Percentiles rank a stretch among this genome's conserved stretches.
These are phyloP conservation scores for Pseudococcus viburni DNA, from an alignment of 2,888 invertebrate genomes.

Conservation along the genomic window DNA sequence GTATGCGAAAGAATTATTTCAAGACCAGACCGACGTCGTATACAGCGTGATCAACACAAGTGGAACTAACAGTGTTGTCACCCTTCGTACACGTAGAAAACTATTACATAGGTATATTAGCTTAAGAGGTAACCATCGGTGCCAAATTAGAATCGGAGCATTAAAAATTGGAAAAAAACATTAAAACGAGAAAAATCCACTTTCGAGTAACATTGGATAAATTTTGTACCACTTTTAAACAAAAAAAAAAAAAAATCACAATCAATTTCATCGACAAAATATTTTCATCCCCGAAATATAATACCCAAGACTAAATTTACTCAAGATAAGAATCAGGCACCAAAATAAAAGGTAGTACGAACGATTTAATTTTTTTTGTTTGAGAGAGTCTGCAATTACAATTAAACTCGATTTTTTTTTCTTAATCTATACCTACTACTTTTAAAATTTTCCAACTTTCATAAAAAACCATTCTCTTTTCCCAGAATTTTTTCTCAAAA, in stretches of 20 bases:
- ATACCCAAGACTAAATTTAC: too few relatives aligned
- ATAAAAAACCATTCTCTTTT: too few relatives aligned
- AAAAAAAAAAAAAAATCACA: constrained; percentile 35
- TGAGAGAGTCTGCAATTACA: too few relatives aligned
- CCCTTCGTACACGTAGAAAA: constrained; percentile 3
- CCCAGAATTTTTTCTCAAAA: too few relatives aligned
- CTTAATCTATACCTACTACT: too few relatives aligned
- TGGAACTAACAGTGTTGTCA: constrained; percentile 36
- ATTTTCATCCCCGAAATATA: neutral
- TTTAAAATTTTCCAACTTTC: too few relatives aligned
- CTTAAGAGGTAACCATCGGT: constrained; percentile 35
- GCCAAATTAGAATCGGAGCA: constrained; percentile 24
- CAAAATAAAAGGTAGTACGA: too few relatives aligned
- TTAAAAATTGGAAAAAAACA: neutral
- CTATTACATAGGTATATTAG: neutral
- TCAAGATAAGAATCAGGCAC: too few relatives aligned
- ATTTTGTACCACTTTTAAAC: neutral
- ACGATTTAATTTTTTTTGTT: too few relatives aligned
- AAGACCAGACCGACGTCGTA: neutral
- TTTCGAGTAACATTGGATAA: neutral
- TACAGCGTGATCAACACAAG: constrained; percentile 31
- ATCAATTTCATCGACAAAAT: neutral
- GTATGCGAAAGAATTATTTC: constrained; percentile 20
- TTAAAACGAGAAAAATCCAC: too few relatives aligned
- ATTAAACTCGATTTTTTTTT: too few relatives aligned